A percentile compares a stretch with the other conserved stretches of the same genome.
These are phyloP conservation scores for Argyrosomus regius DNA, from an alignment of 2,797 vertebrate genomes.

Conservation along the genomic window DNA sequence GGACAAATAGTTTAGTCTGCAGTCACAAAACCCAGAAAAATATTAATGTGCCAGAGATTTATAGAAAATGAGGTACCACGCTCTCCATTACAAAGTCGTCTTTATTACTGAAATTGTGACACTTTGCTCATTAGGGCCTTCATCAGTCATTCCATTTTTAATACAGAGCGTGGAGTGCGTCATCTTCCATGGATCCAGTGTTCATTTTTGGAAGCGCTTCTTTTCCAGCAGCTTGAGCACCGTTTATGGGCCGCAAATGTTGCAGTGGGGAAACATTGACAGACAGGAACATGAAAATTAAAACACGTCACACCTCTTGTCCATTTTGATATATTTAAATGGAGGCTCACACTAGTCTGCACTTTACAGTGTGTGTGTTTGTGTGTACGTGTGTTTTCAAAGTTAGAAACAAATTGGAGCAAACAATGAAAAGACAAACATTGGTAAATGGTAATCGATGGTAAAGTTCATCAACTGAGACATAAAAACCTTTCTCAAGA, in stretches of 20 bases:
- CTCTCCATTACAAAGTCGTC: conserved; percentile 50
- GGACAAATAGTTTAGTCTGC: background rate
- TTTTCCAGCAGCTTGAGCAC: conserved; percentile 22
- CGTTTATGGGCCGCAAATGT: background rate
- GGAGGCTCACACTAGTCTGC: background rate
- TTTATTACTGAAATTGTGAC: conserved; percentile 40
- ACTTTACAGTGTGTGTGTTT: background rate
- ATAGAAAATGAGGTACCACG: conserved; percentile 24
- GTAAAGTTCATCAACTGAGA: background rate
- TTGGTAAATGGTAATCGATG: no score
- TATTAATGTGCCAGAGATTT: conserved; percentile 13
- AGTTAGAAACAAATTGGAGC: conserved; percentile 3
- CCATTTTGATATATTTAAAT: background rate
- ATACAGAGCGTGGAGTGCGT: conserved; percentile 30
- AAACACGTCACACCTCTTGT: background rate
- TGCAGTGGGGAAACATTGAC: background rate
- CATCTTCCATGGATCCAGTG: conserved; percentile 22
- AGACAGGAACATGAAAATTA: conserved; percentile 5
- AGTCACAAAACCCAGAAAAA: background rate
- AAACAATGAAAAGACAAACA: background rate
- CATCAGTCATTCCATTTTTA: conserved; percentile 48
- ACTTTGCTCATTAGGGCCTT: conserved; percentile 51
- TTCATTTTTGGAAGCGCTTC: conserved; percentile 46
- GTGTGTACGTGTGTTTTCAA: conserved; percentile 7
- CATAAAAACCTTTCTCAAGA: background rate